phyloP scores from a whole-genome alignment of 1,140 invertebrate genomes.

The Globodera rostochiensis region DNA sequence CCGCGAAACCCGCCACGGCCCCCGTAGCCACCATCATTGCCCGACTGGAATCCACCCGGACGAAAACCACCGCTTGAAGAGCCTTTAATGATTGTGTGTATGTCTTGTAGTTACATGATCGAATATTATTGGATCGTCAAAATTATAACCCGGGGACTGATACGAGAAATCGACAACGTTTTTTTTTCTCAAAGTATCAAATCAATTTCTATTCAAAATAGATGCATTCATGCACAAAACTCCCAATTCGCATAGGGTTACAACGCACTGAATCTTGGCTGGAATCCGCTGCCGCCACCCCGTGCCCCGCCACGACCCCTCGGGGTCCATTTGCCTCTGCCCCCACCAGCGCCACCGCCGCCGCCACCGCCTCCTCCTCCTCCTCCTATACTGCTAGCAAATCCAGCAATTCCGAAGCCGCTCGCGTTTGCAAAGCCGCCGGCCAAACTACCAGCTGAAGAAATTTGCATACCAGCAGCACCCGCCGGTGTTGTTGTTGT shows the following conservation, averaged over 20 bases:
- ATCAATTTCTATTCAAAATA: no score
- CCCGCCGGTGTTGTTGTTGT: background rate
- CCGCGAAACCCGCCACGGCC: background rate
- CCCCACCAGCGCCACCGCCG: background rate
- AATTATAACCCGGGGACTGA: background rate
- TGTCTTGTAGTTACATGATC: background rate
- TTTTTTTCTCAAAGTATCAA: background rate
- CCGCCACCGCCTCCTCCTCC: constrained; percentile 8
- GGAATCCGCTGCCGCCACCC: background rate
- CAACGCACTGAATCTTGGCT: background rate
- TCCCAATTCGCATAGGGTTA: background rate
- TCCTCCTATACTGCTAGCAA: background rate
- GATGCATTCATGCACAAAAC: background rate
- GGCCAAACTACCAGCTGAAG: background rate
- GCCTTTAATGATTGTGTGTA: background rate
- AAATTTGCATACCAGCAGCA: constrained; percentile 2
- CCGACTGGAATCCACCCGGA: background rate
- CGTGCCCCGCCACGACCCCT: background rate
- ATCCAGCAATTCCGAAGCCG: background rate
- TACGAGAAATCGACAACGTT: background rate
- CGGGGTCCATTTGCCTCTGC: no score
- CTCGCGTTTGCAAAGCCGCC: background rate
- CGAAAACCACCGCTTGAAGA: background rate
- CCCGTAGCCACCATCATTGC: background rate
- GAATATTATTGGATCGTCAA: background rate